Conservation (phyloP, 2,888 invertebrate genomes). For the Poecilus cupreus region DNA sequence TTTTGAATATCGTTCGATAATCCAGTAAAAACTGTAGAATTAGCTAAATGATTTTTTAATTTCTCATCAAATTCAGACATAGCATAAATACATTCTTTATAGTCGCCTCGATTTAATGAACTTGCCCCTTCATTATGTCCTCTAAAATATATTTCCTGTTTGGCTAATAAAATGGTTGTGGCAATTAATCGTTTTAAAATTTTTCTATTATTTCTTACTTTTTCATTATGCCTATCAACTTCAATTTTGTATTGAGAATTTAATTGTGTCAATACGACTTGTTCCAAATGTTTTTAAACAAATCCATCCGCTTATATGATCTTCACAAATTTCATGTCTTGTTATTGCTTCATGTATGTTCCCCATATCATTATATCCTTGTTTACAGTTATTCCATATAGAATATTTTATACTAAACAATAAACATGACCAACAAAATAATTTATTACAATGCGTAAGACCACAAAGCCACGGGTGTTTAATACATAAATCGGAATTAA, state of each 20-base stretch:
- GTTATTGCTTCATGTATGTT: neutral
- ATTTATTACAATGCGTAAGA: neutral
- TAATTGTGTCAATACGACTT: neutral
- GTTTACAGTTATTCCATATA: constrained; percentile 22
- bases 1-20: constrained; percentile 63
- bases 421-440: constrained; percentile 41
- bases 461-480: neutral
- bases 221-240: constrained; percentile 60
- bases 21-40: constrained; percentile 61
- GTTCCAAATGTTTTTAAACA: neutral
- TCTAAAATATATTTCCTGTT: constrained; percentile 61
- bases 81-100: constrained; percentile 59
- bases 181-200: constrained; percentile 61
- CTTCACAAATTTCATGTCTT: neutral
- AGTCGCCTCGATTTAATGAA: constrained; percentile 63
- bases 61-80: constrained; percentile 57
- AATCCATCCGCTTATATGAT: neutral
- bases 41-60: constrained; percentile 62
- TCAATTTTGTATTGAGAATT: constrained; percentile 20
- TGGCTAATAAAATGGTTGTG: constrained; percentile 44
- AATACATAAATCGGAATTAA: neutral
- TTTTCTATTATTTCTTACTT: constrained; percentile 61
- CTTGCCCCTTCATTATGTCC: constrained; percentile 59
- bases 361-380: neutral
- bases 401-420: neutral